Conservation (phyloP, 1,140 invertebrate species). For the Drosophila kurseongensis region DNA sequence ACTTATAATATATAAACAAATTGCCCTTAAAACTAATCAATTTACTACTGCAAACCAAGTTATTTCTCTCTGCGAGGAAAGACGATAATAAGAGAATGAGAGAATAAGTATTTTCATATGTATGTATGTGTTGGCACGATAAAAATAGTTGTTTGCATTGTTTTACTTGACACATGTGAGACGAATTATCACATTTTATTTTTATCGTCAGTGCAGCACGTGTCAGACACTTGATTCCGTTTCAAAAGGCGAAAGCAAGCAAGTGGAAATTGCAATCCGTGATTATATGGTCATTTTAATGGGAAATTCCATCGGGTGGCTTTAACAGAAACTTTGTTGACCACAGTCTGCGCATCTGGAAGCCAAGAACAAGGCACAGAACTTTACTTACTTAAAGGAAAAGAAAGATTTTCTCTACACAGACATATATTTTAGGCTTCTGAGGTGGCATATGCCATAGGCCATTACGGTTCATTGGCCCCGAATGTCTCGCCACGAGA, state of each 20-base stretch:
- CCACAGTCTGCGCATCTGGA: not conserved
- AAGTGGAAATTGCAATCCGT: slow-evolving; percentile 12
- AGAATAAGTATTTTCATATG: not conserved
- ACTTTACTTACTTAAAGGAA: not conserved
- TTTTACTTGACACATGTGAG: slow-evolving; percentile 39
- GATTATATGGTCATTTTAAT: not conserved
- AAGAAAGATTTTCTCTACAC: not conserved
- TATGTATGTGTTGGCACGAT: slow-evolving; percentile 10
- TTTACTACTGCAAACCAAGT: slow-evolving; percentile 1
- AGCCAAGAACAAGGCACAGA: slow-evolving; percentile 1
- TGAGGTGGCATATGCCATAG: not conserved
- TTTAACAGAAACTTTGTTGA: not conserved
- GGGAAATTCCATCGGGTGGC: not conserved
- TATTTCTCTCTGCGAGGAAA: not conserved
- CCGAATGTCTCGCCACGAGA: slow-evolving; percentile 39
- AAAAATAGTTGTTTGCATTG: slow-evolving; percentile 40
- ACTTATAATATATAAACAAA: slow-evolving; percentile 1
- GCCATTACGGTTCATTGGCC: slow-evolving; percentile 59
- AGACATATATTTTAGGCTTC: not conserved
- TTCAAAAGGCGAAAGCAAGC: not conserved
- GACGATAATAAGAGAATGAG: slow-evolving; percentile 9
- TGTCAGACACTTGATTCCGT: slow-evolving; percentile 36
- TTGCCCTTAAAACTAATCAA: slow-evolving; percentile 14
- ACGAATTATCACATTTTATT: slow-evolving; percentile 44
- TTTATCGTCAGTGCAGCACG: slow-evolving; percentile 37